Evolutionary conservation across 30 jellyfish, hydroid and myxozoan genomes (phyloP), one percentile per base, ranked within the genome.

Genomic region (Morbakka virulenta): DNA sequence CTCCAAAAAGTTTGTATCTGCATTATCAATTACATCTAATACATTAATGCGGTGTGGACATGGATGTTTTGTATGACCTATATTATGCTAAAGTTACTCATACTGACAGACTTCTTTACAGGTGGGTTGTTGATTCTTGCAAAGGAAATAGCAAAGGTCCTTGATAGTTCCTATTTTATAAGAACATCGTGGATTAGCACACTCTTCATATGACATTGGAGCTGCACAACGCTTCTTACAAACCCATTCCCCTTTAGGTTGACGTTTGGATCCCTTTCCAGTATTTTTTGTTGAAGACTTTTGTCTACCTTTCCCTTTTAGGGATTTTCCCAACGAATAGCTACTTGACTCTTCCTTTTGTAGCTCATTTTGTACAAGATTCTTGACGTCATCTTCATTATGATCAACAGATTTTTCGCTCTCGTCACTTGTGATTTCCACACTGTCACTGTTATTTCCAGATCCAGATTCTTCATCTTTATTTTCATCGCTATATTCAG

Each of bases 101-200:
- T 80, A 77, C 1, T 74, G 93, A 48, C 98, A 92, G n/a, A 85
- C 94, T n/a, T 86, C 94, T 34, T 67, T 83, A 64, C 98, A 92
- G 27, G 76, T 64, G 4, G 80, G 89, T 65, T 92, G 94, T 57
- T 92, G 98, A 67, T 92, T 86, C 53, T 81, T 85, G 77, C 98
- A 92, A 57, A 92, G 77, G 80, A 30, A 92, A 67, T 52, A 92
- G 68, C 98, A 92, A 31, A 92, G 84, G 31, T 92, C 95, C 74
- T 82, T 92, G 27, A 92, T 92, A 11, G 96, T 92, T 41, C 87
- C 96, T 33, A 80, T 75, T 74, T 92, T 92, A 78, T 72, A 28
- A 29, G 78, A 67, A 72, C 98, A 92, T 52, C 98, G 67, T 3
- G 98, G 98, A 36, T 41, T 69, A 4, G 98, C 95, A 50, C 98